A percentile compares a stretch with the other conserved stretches of the same genome.
phyloP scores from a whole-genome alignment of 1,140 invertebrate genomes.

The Grapholita molesta region DNA sequence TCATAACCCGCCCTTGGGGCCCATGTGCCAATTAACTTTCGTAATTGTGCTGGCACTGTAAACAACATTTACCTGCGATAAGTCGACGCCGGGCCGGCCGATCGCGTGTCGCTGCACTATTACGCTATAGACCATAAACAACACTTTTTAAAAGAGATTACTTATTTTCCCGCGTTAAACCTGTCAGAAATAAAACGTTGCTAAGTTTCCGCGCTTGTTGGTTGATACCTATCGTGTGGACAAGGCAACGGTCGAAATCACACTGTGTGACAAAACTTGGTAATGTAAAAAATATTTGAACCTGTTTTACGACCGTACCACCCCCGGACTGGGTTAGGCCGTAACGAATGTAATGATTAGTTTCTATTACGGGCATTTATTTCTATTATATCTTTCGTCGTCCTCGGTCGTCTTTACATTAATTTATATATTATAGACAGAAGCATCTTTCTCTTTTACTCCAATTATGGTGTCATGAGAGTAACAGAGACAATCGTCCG shows the following conservation, averaged over 20 bases:
- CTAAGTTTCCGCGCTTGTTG: slow-evolving; percentile 17
- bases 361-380: too few species aligned
- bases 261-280: slow-evolving; percentile 49
- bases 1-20: not conserved
- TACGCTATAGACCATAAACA: slow-evolving; percentile 14
- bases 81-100: not conserved
- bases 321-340: not conserved
- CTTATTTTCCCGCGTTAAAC: slow-evolving; percentile 1
- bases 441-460: too few species aligned
- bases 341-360: too few species aligned
- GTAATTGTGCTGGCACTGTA: not conserved
- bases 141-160: slow-evolving; percentile 9
- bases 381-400: too few species aligned
- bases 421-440: too few species aligned
- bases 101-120: slow-evolving; percentile 11
- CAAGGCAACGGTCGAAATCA: slow-evolving; percentile 41
- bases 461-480: too few species aligned
- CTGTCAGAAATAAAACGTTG: slow-evolving; percentile 6
- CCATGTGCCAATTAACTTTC: not conserved
- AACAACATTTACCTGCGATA: slow-evolving; percentile 15
- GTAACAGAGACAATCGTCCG: too few species aligned
- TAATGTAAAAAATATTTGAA: slow-evolving; percentile 6
- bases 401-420: too few species aligned
- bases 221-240: slow-evolving; percentile 48
- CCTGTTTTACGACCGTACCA: not conserved